A percentile compares a stretch with the other conserved stretches of the same genome.
Evolutionary conservation across 2,888 invertebrate species (phyloP).

Genomic region (Lycocerus yunnanus): DNA sequence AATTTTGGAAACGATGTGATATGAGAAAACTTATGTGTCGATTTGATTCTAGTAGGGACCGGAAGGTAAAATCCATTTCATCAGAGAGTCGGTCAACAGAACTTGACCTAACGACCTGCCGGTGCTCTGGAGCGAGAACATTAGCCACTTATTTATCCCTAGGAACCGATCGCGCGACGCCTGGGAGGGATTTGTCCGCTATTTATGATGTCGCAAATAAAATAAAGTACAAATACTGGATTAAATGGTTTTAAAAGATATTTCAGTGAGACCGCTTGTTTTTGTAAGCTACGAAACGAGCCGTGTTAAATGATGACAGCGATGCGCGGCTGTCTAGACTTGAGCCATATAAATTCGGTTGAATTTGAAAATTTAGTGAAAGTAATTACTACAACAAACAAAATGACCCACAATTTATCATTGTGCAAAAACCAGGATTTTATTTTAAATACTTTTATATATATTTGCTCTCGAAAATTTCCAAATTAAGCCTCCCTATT

Average conservation of each 20-base stretch:
- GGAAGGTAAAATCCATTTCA: conserved; percentile 25
- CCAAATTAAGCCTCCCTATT: background rate
- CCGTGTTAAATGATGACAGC: conserved; percentile 42
- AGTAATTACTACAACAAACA: conserved; percentile 19
- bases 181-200: conserved; percentile 35
- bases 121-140: conserved; percentile 33
- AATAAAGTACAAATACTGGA: conserved; percentile 36
- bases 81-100: conserved; percentile 32
- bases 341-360: conserved; percentile 17
- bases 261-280: conserved; percentile 31
- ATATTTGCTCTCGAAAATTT: background rate
- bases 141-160: conserved; percentile 41
- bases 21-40: background rate
- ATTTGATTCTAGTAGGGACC: conserved; percentile 6
- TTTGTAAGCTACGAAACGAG: conserved; percentile 34
- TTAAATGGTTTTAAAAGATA: conserved; percentile 34
- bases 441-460: background rate
- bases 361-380: conserved; percentile 13
- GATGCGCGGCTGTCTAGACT: conserved; percentile 33
- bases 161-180: conserved; percentile 37
- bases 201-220: conserved; percentile 39
- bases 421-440: conserved; percentile 6
- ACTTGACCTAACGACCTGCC: conserved; percentile 36
- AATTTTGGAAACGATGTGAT: background rate
- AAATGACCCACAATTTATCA: conserved; percentile 10